Base-by-base conservation (phyloP, 2,888 invertebrate species). In the Crocallis elinguaria region DNA sequence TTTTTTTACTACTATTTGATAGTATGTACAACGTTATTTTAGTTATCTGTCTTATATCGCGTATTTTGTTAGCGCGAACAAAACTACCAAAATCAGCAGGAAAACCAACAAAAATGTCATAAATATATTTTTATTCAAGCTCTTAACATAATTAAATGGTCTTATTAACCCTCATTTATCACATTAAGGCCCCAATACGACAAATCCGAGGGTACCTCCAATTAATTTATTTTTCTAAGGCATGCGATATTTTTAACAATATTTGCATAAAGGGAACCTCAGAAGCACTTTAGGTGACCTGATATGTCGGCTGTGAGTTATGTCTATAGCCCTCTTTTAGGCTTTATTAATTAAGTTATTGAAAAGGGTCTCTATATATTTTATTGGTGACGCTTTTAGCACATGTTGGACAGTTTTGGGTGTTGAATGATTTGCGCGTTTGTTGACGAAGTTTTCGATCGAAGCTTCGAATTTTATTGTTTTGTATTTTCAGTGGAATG, bases 211-310 rank as follows among this genome's bases (percentile, higher is more conserved):
- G 74, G 77, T 74, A 73, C 78, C 78, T 75, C 70, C 79, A 76
- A 88, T 89, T 88, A 81, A 89, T 90, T 76, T 82, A 82, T 78
- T 69, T 67, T 60, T 52, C 55, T 59, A 64, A 71, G 71, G 73
- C 67, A 58, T 57, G 64, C 49, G 76, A 74, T 79, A 82, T 83
- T 82, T 82, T 75, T 74, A 76, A 73, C 64, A 75, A 76, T 82
- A 87, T 88, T 88, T 86, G 85, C 89, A 86, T 88, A 83, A 83
- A 84, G 78, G 78, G 74, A 80, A 79, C 86, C 75, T 84, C 86
- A 86, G 88, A 81, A 86, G 87, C 87, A 71, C 76, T 84, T 82
- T 82, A 75, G 71, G 72, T 75, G 69, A 66, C 72, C 70, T 74
- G 79, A 82, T n/a, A n/a, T 75, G 78, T 78, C 70, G 67, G 60